These are phyloP conservation scores for Bombyx mori DNA, from an alignment of 1,140 invertebrate species.

Conservation along the genomic window ASM3026992v2 NC_085113.1:13732001-13732500, in stretches of 20 bases:
- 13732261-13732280: slow-evolving; percentile 6
- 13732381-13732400: too few relatives aligned
- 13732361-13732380: too few relatives aligned
- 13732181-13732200: slow-evolving; percentile 14
- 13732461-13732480: too few relatives aligned
- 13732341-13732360: too few relatives aligned
- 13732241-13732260: slow-evolving; percentile 17
- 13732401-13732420: too few relatives aligned
- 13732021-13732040: neutral
- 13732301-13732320: neutral
- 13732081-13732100: slow-evolving; percentile 16
- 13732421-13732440: too few relatives aligned
- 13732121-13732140: slow-evolving; percentile 9
- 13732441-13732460: too few relatives aligned
- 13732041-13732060: slow-evolving; percentile 1
- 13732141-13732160: slow-evolving; percentile 34
- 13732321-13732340: too few relatives aligned
- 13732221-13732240: slow-evolving; percentile 35
- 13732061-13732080: slow-evolving; percentile 6
- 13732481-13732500: too few relatives aligned
- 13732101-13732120: slow-evolving; percentile 18
- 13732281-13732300: slow-evolving; percentile 1
- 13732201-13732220: slow-evolving; percentile 28
- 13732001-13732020: too few relatives aligned
- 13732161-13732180: slow-evolving; percentile 3